phyloP scores from a whole-genome alignment of 2,113 vertebrate genomes.

The Percina caprodes region DNA sequence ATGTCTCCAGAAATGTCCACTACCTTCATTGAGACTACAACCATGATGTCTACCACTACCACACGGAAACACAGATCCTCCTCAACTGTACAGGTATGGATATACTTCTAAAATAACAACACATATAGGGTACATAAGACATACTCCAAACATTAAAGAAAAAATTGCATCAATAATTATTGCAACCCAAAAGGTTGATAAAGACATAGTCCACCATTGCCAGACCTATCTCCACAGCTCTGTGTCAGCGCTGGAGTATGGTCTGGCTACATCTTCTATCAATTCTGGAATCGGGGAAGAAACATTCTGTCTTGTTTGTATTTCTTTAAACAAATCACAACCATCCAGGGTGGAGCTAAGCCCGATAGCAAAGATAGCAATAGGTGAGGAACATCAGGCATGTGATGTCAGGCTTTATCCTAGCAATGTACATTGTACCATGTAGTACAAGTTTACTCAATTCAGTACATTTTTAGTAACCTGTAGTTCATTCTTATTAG shows the following conservation, averaged over 20 bases:
- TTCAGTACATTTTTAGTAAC: background rate
- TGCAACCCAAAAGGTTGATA: background rate
- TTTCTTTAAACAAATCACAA: no score
- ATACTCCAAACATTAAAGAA: background rate
- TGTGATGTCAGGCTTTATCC: no score
- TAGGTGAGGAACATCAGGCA: no score
- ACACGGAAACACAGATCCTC: conserved; percentile 95
- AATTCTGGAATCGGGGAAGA: no score
- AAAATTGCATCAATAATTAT: background rate
- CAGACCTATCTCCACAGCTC: no score
- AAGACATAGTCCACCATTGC: no score
- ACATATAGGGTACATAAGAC: background rate
- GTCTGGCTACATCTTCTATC: no score
- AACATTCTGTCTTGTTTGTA: no score
- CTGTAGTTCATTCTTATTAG: background rate
- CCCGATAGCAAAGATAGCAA: no score
- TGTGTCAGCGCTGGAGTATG: no score
- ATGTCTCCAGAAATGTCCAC: conserved; percentile 95
- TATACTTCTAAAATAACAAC: background rate
- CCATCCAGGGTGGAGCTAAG: no score
- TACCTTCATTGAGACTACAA: conserved; percentile 96
- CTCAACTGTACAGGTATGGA: conserved; percentile 91
- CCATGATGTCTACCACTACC: conserved; percentile 97
- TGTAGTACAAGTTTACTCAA: background rate
- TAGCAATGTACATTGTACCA: background rate